phyloP scores from a whole-genome alignment of 2,888 invertebrate species.

The Mesoligia furuncula region DNA sequence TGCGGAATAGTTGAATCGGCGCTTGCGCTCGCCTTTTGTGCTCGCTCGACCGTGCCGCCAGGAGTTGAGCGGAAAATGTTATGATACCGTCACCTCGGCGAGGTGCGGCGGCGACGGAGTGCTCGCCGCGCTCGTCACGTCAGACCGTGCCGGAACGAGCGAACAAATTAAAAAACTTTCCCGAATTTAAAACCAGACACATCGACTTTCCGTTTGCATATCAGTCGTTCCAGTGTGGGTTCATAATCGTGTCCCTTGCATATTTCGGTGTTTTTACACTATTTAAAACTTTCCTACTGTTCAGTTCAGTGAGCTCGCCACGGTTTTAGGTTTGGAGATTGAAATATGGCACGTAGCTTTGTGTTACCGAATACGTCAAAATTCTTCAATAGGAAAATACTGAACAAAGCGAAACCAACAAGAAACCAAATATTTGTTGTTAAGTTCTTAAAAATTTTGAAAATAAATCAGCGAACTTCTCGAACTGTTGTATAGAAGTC shows the following conservation, averaged over 20 bases:
- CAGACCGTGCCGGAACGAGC: slow-evolving; percentile 48
- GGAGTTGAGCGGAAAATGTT: slow-evolving; percentile 74
- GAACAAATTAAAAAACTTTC: slow-evolving; percentile 69
- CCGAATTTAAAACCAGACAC: slow-evolving; percentile 61
- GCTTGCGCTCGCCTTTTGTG: slow-evolving; percentile 71
- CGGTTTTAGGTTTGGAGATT: slow-evolving; percentile 35
- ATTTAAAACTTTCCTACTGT: slow-evolving; percentile 43
- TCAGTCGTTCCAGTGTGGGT: slow-evolving; percentile 47
- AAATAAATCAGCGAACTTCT: slow-evolving; percentile 76
- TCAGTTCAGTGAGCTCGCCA: slow-evolving; percentile 13
- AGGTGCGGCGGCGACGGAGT: slow-evolving; percentile 33
- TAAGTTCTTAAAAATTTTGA: slow-evolving; percentile 71
- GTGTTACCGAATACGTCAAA: slow-evolving; percentile 51
- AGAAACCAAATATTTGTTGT: slow-evolving; percentile 65
- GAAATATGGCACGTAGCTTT: slow-evolving; percentile 41
- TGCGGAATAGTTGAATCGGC: slow-evolving; percentile 69
- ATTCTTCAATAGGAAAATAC: slow-evolving; percentile 55
- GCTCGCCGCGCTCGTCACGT: slow-evolving; percentile 28
- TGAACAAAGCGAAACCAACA: slow-evolving; percentile 50
- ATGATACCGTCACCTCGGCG: slow-evolving; percentile 74
- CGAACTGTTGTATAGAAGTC: slow-evolving; percentile 60
- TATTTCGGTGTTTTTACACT: slow-evolving; percentile 50
- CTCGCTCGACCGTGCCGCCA: slow-evolving; percentile 74
- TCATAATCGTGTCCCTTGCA: slow-evolving; percentile 59
- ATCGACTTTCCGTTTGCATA: slow-evolving; percentile 56